Evolutionary conservation across 2,888 invertebrate genomes (phyloP), one percentile per base, ranked within the genome.

Genomic region (Trimorus sp.): DNA sequence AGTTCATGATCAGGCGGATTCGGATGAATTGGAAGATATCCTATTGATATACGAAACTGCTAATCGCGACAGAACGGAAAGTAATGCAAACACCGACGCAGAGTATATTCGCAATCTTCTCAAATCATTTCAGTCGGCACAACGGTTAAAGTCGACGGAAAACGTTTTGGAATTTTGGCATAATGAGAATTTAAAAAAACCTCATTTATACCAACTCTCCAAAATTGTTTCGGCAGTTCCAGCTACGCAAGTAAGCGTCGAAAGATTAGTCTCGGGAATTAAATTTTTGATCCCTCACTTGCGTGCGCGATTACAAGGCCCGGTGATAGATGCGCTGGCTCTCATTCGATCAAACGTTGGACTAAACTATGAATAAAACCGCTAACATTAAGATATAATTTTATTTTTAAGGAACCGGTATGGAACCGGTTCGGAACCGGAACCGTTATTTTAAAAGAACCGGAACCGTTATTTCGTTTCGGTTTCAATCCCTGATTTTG

Each of bases 11-110:
- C n/a, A n/a, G n/a, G n/a, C n/a, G n/a, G n/a, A n/a, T 58, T 2
- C 7, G 12, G 69, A 69, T 48, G 69, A 69, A n/a, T 48, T 69
- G 7, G 69, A 69, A 58, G 48, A 56, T 8, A 58, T 58, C 9
- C 15, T 58, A 12, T 36, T 49, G 48, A 63, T 36, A n/a, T 49
- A 49, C 12, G 37, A 63, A 63, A 49, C 16, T 49, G 45, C 2
- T 36, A 36, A 26, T 26, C 26, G 26, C 4, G 4, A 26, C 26
- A 26, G 4, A 63, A 48, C n/a, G 7, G 26, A 56, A 45, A 16
- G 16, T 42, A 8, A 54, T 12, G 5, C 7, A 16, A 16, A 42
- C 26, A 36, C 2, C 42, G n/a, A 42, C 3, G 16, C 14, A n/a
- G 63, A n/a, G 12, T 63, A 26, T 14, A 8, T 16, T 4, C 26